Conservation (phyloP, 2,113 vertebrate species). For the Sinocyclocheilus anshuiensis region DNA sequence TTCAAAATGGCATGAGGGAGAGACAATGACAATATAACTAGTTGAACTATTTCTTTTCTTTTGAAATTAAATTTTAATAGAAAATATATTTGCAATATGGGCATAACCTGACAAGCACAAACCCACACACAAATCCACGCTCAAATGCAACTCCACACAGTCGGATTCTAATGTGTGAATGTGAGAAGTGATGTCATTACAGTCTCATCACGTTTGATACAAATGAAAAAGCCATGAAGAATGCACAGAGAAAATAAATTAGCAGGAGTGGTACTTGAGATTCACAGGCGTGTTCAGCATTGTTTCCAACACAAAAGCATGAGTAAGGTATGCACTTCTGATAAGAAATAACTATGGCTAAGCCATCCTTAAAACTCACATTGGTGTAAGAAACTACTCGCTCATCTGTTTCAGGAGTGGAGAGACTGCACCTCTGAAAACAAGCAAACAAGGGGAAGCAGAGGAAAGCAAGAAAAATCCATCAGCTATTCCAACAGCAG, state of each 20-base stretch:
- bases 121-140: not conserved
- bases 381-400: slow-evolving; percentile 7
- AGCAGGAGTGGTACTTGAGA: not conserved
- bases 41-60: not conserved
- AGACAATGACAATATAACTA: not conserved
- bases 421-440: slow-evolving; percentile 13
- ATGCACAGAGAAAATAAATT: slow-evolving; percentile 8
- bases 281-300: not conserved
- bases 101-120: slow-evolving; percentile 2
- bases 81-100: not conserved
- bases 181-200: not conserved
- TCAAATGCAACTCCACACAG: slow-evolving; percentile 1
- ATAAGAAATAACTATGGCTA: not conserved
- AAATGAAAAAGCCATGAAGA: not conserved
- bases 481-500: slow-evolving; percentile 34
- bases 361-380: not conserved
- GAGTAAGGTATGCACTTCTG: not conserved
- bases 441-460: slow-evolving; percentile 28
- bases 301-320: not conserved
- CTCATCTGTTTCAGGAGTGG: not conserved
- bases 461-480: slow-evolving; percentile 33
- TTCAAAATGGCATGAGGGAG: not conserved
- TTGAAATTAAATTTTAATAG: no score
- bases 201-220: not conserved
- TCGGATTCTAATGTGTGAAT: not conserved